These are phyloP conservation scores for Sebastes oblongus DNA, from an alignment of 2,797 vertebrate species.

Conservation along the genomic window DNA sequence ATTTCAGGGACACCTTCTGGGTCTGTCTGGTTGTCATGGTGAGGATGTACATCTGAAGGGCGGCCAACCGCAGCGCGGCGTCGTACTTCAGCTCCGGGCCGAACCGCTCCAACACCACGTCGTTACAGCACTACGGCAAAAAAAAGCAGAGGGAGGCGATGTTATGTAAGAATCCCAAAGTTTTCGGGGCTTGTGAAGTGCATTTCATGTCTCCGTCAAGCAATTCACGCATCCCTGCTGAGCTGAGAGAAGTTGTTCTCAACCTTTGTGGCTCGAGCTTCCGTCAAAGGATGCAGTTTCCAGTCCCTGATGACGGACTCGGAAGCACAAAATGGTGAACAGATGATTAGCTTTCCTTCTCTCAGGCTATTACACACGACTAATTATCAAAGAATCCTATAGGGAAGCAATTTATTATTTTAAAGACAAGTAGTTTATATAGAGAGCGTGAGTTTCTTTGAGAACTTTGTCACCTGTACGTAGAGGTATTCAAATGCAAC, in stretches of 20 bases:
- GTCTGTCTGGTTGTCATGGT: slow-evolving; percentile 95
- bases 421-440: neutral
- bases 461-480: slow-evolving; percentile 62
- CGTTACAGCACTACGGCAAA: slow-evolving; percentile 90
- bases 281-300: slow-evolving; percentile 26
- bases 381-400: slow-evolving; percentile 32
- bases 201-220: neutral
- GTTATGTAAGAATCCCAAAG: neutral
- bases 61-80: slow-evolving; percentile 91
- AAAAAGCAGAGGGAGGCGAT: neutral
- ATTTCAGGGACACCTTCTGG: slow-evolving; percentile 98
- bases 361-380: slow-evolving; percentile 20
- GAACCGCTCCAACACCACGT: slow-evolving; percentile 94
- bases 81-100: slow-evolving; percentile 96
- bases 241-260: slow-evolving; percentile 11
- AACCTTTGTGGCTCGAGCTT: slow-evolving; percentile 23
- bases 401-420: slow-evolving; percentile 25
- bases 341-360: slow-evolving; percentile 28
- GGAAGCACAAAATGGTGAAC: slow-evolving; percentile 21
- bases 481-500: slow-evolving; percentile 98
- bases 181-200: neutral
- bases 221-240: neutral
- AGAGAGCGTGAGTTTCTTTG: neutral
- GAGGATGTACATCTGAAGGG: slow-evolving; percentile 97
- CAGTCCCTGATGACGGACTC: slow-evolving; percentile 6